These are phyloP conservation scores for Dicranocentrus wangi DNA, from an alignment of 2,888 invertebrate genomes.

Conservation along the genomic window DNA sequence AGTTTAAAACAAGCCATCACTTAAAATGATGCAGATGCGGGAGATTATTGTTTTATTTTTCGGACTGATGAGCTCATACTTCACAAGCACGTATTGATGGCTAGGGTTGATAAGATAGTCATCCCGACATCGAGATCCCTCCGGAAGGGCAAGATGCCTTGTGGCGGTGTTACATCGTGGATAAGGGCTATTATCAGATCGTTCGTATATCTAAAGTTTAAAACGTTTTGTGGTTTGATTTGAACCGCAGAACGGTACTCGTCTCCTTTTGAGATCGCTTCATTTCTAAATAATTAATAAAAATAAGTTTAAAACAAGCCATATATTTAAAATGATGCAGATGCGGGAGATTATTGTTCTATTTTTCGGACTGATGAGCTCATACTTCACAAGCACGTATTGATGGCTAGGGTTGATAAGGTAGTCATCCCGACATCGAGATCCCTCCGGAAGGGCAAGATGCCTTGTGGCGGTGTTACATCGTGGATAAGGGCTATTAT, in stretches of 20 bases:
- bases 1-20: neutral
- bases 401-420: constrained; percentile 44
- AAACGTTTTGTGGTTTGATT: constrained; percentile 55
- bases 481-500: constrained; percentile 55
- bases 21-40: neutral
- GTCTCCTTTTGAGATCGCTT: constrained; percentile 69
- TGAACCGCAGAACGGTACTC: constrained; percentile 74
- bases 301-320: neutral
- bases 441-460: constrained; percentile 40
- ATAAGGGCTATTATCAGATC: constrained; percentile 48
- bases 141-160: constrained; percentile 44
- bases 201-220: constrained; percentile 46
- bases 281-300: too few species aligned
- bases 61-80: too few species aligned
- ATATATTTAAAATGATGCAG: neutral
- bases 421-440: constrained; percentile 32
- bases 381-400: constrained; percentile 41
- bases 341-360: neutral
- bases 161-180: constrained; percentile 61
- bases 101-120: constrained; percentile 41
- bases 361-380: constrained; percentile 3
- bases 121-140: constrained; percentile 39
- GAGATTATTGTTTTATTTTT: neutral
- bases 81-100: constrained; percentile 39
- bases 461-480: constrained; percentile 61